Conservation (phyloP, 2,888 invertebrate genomes). For the Melikaiella ostensackeni region DNA sequence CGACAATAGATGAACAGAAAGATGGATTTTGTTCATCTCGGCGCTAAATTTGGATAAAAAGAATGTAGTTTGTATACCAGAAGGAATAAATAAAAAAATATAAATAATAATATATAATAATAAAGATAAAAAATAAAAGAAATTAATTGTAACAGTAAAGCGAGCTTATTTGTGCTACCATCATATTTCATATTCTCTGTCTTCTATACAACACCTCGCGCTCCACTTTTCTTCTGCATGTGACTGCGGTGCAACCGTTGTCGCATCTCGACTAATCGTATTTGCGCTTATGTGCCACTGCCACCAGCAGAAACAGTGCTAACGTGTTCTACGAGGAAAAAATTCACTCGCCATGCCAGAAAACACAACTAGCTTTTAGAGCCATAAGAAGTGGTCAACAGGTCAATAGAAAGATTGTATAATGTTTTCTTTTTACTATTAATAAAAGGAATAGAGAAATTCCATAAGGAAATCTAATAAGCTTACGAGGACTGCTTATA, state of each 20-base stretch:
- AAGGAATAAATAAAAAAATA: constrained; percentile 23
- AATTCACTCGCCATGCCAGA: constrained; percentile 9
- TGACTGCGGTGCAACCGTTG: constrained; percentile 37
- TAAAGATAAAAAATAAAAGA: no score
- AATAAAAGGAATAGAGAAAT: background rate
- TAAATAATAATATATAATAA: no score
- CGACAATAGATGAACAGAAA: no score
- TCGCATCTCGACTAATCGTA: constrained; percentile 50
- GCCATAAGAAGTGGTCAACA: background rate
- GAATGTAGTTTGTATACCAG: background rate
- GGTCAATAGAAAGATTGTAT: background rate
- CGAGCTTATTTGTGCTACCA: constrained; percentile 27
- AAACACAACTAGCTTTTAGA: background rate
- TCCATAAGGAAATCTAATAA: no score
- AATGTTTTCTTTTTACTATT: background rate
- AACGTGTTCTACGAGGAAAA: constrained; percentile 8
- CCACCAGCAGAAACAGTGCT: constrained; percentile 30
- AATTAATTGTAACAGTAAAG: constrained; percentile 26
- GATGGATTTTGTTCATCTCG: no score
- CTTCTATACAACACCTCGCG: constrained; percentile 21
- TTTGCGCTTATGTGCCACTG: constrained; percentile 47
- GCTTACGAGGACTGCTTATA: no score
- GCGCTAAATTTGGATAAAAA: background rate
- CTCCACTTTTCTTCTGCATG: constrained; percentile 41
- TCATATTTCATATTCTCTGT: constrained; percentile 38